phyloP scores from a whole-genome alignment of 2,797 vertebrate genomes.

The Vespertilio murinus region DNA sequence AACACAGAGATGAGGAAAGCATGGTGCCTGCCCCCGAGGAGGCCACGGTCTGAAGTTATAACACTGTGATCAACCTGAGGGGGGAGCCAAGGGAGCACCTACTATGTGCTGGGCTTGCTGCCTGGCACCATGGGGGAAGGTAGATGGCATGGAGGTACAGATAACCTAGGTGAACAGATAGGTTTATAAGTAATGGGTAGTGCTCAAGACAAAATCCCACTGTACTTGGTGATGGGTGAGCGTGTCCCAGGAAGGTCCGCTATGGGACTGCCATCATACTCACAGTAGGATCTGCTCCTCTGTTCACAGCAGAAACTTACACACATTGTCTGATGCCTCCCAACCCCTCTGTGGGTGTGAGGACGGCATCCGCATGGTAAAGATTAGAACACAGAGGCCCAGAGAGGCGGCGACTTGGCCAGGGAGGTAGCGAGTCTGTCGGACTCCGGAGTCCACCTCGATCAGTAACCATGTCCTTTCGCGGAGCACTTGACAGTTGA shows the following conservation, averaged over 20 bases:
- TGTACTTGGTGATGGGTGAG: background rate
- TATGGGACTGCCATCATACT: background rate
- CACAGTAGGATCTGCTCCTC: background rate
- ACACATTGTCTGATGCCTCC: background rate
- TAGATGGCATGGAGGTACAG: background rate
- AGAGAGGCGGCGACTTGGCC: background rate
- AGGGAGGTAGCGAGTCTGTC: background rate
- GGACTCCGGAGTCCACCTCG: background rate
- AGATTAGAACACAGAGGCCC: background rate
- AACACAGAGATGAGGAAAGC: background rate
- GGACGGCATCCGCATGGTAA: background rate
- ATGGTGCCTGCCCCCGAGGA: background rate
- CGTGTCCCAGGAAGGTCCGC: accelerated
- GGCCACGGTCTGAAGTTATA: background rate
- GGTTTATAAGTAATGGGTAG: background rate
- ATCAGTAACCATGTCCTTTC: background rate
- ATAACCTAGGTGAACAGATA: background rate
- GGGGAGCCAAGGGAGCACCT: background rate
- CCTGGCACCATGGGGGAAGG: background rate
- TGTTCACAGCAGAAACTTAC: background rate
- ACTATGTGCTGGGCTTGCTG: background rate
- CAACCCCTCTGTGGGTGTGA: background rate
- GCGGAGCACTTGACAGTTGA: background rate
- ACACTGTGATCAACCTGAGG: background rate
- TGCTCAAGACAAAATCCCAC: background rate